Evolutionary conservation across 2,797 vertebrate genomes (phyloP), one percentile per base, ranked within the genome.

Genomic region (Tiaroga cobitis): DNA sequence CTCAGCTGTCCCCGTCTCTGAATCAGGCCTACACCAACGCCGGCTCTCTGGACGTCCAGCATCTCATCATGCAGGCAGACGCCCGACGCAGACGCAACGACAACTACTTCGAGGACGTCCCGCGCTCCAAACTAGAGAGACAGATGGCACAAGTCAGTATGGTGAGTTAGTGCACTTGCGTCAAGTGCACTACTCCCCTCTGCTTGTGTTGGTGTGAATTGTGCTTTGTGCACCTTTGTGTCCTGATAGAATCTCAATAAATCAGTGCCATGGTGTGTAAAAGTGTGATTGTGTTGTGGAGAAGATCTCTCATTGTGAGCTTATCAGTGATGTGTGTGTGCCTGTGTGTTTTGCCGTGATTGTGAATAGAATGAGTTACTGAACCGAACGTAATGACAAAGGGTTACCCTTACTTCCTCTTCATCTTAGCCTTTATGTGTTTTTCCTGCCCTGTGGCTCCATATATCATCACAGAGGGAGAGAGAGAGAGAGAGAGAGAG

Each of bases 21-120:
- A 97, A 95, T 95, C 97, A 98, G 96, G 97, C 95, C 92, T 98
- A 99, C 94, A 96, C 97, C 90, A 96, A 96, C 92, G 90, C 94
- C 63, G 97, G 98, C 93, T 99, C 98, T 89, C 97, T 99, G 93
- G 98, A 99, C 97, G 97, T 99, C 93, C 98, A 98, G 94, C 98
- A 99, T 94, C 98, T 99, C 96, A 99, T 99, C 96, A 99, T 99
- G 98, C 98, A 99, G 96, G 98, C 98, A 5, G 98, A 99, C 95
- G 98, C 97, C 88, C 96, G 98, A 94, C 97, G 98, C 92, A 96
- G 98, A 95, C 97, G 95, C 93, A 99, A 98, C 91, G 98, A 99
- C 91, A 99, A 97, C 96, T 99, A 99, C 94, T 99, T 99, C 46
- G 98, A 99, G 85, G 98, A 99, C 93, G 97, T 98, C 93, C 98